phyloP scores from a whole-genome alignment of 92 coral and sea anemone genomes.

The Micromussa lordhowensis region DNA sequence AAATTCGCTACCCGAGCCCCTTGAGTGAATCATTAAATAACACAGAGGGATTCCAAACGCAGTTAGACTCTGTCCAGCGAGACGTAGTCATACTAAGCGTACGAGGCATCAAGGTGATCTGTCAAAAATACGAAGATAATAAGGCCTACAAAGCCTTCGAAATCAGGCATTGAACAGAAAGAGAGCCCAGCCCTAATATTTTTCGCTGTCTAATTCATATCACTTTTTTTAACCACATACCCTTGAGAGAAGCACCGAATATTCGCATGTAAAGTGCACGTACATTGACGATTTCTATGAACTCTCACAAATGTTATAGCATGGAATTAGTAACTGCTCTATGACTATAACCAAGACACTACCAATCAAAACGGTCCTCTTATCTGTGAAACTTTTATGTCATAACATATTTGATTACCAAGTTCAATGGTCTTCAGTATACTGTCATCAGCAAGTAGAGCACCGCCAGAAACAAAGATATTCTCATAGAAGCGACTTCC shows the following conservation, averaged over 20 bases:
- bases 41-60: neutral
- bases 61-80: neutral
- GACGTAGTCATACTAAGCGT: too few species aligned
- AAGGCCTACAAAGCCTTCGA: neutral
- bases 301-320: neutral
- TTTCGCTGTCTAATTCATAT: neutral
- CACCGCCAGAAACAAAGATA: slow-evolving; percentile 85
- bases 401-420: slow-evolving; percentile 45
- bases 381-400: neutral
- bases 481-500: slow-evolving; percentile 79
- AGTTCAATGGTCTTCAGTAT: slow-evolving; percentile 70
- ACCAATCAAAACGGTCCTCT: neutral
- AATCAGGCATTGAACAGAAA: neutral
- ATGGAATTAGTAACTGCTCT: neutral
- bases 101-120: too few species aligned
- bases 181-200: neutral
- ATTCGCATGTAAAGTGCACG: neutral
- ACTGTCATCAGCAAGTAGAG: slow-evolving; percentile 76
- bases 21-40: neutral
- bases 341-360: neutral
- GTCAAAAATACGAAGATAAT: too few species aligned
- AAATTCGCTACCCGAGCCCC: neutral
- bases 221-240: neutral
- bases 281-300: neutral
- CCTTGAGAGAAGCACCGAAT: too few species aligned